Evolutionary conservation across 1,140 invertebrate genomes (phyloP).

Genomic region (Trichomalopsis sarcophagae): DNA sequence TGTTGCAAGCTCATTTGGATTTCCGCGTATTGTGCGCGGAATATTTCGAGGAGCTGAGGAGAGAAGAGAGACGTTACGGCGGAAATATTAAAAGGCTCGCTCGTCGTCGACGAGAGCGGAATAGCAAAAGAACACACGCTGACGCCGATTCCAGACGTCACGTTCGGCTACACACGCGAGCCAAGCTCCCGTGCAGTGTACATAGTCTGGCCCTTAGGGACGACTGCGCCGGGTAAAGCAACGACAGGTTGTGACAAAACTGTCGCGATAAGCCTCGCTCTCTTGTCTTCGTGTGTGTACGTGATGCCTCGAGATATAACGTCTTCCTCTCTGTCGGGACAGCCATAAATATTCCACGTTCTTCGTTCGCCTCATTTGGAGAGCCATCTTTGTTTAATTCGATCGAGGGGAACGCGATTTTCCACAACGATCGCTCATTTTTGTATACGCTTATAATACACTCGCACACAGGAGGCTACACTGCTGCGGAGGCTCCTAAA

Average conservation of each 20-base stretch:
- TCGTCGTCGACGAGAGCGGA: background rate
- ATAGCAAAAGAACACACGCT: background rate
- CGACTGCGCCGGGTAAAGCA: background rate
- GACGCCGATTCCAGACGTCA: background rate
- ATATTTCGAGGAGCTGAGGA: background rate
- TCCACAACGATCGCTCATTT: no score
- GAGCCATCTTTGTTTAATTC: background rate
- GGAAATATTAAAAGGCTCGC: background rate
- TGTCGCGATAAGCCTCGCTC: background rate
- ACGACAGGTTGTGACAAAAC: constrained; percentile 24
- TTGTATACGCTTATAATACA: no score
- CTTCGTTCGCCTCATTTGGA: background rate
- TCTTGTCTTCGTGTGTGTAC: background rate
- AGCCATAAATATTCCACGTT: background rate
- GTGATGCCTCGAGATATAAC: constrained; percentile 7
- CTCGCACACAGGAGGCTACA: no score
- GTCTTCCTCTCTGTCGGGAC: background rate
- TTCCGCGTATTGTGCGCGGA: background rate
- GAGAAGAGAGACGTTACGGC: background rate
- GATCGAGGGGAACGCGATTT: no score
- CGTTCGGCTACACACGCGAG: background rate
- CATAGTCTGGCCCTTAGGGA: background rate
- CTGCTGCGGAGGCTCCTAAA: background rate
- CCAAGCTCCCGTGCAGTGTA: background rate
- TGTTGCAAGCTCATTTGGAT: background rate